Evolutionary conservation across 2,113 vertebrate genomes (phyloP), one percentile per base, ranked within the genome.

Genomic region (Dromas ardeola): DNA sequence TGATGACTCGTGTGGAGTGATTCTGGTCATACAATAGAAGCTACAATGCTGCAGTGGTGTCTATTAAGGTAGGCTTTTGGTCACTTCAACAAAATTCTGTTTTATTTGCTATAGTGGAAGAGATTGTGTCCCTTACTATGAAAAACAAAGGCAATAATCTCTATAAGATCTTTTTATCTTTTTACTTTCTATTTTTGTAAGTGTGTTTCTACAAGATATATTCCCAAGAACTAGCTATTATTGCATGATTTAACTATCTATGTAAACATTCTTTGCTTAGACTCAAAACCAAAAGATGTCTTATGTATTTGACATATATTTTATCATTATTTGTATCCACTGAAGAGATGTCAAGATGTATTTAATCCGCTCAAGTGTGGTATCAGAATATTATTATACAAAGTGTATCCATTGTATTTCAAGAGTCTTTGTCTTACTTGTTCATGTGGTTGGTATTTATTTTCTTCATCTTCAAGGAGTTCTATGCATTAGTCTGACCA

Each of bases 51-150:
- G 16, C 34, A 58, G 11, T 34, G 13, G 6, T 86, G 13, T 66
- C 45, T 76, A 4, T 26, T 34, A 49, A 70, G 38, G n/a, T 13
- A 66, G 53, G 11, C 2, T 66, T 86, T 74, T 20, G 9, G 5
- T 42, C 21, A 50, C 5, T 45, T 93, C 5, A 53, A 2, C 7
- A 65, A 42, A 73, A 70, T 53, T 77, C 26, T 66, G 4, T 1
- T 90, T 82, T 74, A 18, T 62, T 86, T 2, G 1, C 2, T 36
- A 6, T 10, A 38, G 6, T 18, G 5, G 6, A 5, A 81, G 15
- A 80, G 3, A 73, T 1, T 3, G 1, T 55, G 10, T 10, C 27
- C 4, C 13, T 52, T 23, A n/a, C 4, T 59, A 12, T 3, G 11
- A 62, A 40, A 77, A 78, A 20, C 4, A 85, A 15, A 34, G 29